Base-by-base conservation (phyloP, 2,888 invertebrate genomes). In the Drosophila longiperda region DNA sequence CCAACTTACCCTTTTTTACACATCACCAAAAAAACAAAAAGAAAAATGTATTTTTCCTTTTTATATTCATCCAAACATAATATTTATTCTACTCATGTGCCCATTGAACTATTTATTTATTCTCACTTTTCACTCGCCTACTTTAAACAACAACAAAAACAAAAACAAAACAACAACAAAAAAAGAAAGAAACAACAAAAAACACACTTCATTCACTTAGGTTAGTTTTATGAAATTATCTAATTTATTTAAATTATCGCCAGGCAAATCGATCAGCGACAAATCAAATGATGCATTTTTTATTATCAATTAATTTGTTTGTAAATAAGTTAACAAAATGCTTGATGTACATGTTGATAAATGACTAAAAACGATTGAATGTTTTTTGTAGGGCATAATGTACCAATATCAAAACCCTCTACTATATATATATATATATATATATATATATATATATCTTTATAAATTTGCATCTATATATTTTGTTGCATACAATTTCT, bases 301-400 rank as follows among this genome's bases (percentile, higher is more conserved):
- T 80, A 80, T 82, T 77, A 87, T 81, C 75, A 73, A 82, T 89
- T 78, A 89, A 80, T 80, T 80, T 81, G 75, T 86, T 86, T 83
- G 90, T 84, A 87, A 88, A 89, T 85, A 85, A 82, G 87, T 90
- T 86, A 89, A 81, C 66, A 66, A 80, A 85, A 62, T 80, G 75
- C 79, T 86, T 77, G 74, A 80, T 78, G 80, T 78, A 80, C 59
- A 82, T 74, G 75, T 81, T 74, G 75, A 80, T 76, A 76, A 82
- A 76, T 73, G 69, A 63, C 64, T 68, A 71, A 70, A 70, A 67
- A 60, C 66, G 15, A 45, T 45, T 45, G 45, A 23, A 77, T 66
- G 63, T 74, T 77, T 54, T 54, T 62, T 74, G 55, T 69, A 71
- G 60, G 50, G 40, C 61, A 62, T 65, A 59, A 76, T 45, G 59